These are phyloP conservation scores for Lota lota DNA, from an alignment of 2,113 vertebrate species.

Conservation along the genomic window DNA sequence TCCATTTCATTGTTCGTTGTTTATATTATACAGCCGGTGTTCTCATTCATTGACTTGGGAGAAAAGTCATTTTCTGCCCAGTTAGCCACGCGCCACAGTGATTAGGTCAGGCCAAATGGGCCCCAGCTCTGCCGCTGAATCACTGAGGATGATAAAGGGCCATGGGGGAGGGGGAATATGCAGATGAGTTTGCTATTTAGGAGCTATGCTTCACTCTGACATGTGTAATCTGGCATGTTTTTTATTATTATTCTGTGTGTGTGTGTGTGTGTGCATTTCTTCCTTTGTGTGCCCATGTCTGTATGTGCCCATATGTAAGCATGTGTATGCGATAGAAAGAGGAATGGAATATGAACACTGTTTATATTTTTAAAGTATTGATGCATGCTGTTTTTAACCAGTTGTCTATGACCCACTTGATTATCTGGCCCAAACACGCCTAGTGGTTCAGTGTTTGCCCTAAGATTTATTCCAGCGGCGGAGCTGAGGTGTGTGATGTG, in stretches of 20 bases:
- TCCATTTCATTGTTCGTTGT: background rate
- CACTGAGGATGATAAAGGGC: slow-evolving; percentile 6
- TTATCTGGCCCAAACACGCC: no score
- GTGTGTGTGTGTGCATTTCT: no score
- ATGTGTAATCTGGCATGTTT: background rate
- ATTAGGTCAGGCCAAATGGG: background rate
- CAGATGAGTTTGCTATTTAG: background rate
- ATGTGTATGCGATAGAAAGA: no score
- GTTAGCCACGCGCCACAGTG: background rate
- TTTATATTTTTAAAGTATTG: no score
- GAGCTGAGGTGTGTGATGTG: no score
- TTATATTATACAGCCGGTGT: background rate
- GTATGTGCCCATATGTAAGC: no score
- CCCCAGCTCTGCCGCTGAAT: background rate
- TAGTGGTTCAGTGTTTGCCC: no score
- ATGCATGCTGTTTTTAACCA: no score
- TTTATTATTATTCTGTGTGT: background rate
- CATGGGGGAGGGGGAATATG: background rate
- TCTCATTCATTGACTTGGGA: background rate
- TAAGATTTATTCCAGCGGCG: no score
- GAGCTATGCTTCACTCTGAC: background rate
- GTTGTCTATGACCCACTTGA: no score
- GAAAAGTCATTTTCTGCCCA: slow-evolving; percentile 13
- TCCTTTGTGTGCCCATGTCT: no score
- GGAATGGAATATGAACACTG: no score